Conservation (phyloP, 2,888 invertebrate genomes). For the Agrotis exclamationis region DNA sequence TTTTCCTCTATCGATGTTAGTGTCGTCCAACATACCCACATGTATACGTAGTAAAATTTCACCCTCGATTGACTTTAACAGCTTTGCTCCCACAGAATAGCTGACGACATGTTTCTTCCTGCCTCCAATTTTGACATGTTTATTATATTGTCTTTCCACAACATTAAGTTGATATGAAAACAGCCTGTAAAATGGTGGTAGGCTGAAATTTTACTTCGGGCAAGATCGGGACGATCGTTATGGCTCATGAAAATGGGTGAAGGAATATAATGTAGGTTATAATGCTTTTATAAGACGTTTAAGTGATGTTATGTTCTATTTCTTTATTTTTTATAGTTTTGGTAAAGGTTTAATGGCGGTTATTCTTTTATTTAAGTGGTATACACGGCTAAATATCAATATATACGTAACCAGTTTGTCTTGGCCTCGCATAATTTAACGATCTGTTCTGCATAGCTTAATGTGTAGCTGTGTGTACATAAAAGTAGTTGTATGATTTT, state of each 20-base stretch:
- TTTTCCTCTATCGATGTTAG: no score
- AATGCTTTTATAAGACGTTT: conserved; percentile 37
- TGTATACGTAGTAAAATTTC: conserved; percentile 38
- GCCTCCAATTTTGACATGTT: conserved; percentile 38
- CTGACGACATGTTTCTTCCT: conserved; percentile 34
- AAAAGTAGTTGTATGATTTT: conserved; percentile 3
- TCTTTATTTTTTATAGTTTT: conserved; percentile 36
- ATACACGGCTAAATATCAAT: not conserved
- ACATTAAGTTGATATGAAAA: conserved; percentile 60
- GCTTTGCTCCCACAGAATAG: conserved; percentile 7
- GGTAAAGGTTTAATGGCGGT: conserved; percentile 11
- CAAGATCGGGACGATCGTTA: conserved; percentile 48
- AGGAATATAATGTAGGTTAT: conserved; percentile 34
- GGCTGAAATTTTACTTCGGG: conserved; percentile 35
- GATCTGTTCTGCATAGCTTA: no score
- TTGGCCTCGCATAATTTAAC: no score
- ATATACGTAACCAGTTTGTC: no score
- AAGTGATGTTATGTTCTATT: not conserved
- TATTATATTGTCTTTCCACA: conserved; percentile 59
- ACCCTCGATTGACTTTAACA: conserved; percentile 56
- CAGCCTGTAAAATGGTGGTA: conserved; percentile 48
- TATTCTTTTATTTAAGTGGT: not conserved
- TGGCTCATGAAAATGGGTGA: conserved; percentile 45
- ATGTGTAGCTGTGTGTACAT: not conserved
- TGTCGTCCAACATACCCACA: not conserved